Conservation (phyloP, 2,797 vertebrate species). For the Loris lydekkerianus region DNA sequence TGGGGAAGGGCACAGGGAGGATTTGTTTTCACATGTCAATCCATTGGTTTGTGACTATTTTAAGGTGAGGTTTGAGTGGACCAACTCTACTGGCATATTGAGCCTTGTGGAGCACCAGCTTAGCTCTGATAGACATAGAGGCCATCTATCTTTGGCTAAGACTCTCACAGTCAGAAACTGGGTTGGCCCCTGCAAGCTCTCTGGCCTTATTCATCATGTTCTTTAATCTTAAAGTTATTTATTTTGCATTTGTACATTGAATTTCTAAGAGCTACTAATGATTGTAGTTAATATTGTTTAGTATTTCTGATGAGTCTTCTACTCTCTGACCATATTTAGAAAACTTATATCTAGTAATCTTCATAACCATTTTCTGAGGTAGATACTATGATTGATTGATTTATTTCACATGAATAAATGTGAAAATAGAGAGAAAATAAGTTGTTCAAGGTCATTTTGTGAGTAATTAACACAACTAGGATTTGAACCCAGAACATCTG, state of each 20-base stretch:
- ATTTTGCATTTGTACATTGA: neutral
- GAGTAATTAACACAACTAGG: neutral
- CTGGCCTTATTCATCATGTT: conserved; percentile 21
- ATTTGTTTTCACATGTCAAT: too few relatives aligned
- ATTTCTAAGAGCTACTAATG: conserved; percentile 29
- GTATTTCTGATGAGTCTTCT: neutral
- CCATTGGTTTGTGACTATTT: too few relatives aligned
- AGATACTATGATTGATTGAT: neutral
- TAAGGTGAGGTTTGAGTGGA: neutral
- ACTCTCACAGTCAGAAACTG: conserved; percentile 2
- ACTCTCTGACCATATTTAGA: neutral
- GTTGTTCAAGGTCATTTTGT: neutral
- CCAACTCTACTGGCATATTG: neutral
- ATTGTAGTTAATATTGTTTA: conserved; percentile 37
- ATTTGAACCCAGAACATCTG: conserved; percentile 29
- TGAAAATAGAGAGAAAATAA: conserved; percentile 17
- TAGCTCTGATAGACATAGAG: neutral
- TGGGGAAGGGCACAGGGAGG: too few relatives aligned
- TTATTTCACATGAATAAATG: conserved; percentile 44
- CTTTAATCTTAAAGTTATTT: neutral
- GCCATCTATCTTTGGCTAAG: neutral
- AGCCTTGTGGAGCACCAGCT: neutral
- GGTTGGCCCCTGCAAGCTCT: neutral
- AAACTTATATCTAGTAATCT: conserved; percentile 2
- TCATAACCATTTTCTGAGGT: neutral